Percentiles rank a stretch among this genome's conserved stretches.
These are phyloP conservation scores for Erethizon dorsatum DNA, from an alignment of 2,797 vertebrate species.

Conservation along the genomic window DNA sequence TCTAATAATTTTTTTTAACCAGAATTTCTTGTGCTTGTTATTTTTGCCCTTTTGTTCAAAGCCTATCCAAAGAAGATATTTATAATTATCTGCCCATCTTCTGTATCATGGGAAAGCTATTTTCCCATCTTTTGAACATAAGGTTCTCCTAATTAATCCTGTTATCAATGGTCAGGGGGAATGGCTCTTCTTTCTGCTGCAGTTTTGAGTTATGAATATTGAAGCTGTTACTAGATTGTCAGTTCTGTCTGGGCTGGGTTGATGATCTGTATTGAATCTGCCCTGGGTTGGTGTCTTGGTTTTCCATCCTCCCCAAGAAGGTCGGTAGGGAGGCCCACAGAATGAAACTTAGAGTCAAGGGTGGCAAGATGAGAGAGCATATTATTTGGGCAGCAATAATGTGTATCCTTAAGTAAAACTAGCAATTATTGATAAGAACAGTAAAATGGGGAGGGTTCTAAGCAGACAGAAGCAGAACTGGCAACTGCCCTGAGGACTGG, in stretches of 20 bases:
- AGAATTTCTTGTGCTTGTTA: not conserved
- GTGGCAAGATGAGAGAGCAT: not conserved
- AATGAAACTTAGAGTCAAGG: not conserved
- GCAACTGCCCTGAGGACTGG: not conserved
- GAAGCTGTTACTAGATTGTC: not conserved
- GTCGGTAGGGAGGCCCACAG: not conserved
- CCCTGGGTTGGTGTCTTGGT: not conserved
- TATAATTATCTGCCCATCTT: not conserved
- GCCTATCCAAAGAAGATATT: not conserved
- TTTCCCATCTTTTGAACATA: not conserved
- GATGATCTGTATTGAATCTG: not conserved
- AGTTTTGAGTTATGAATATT: not conserved
- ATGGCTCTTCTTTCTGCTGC: not conserved
- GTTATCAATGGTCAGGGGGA: not conserved
- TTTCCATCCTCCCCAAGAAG: not conserved
- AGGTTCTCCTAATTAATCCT: not conserved
- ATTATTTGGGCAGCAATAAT: not conserved
- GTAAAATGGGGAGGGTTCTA: not conserved
- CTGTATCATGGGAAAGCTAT: not conserved
- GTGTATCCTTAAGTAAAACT: not conserved
- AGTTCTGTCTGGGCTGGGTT: not conserved
- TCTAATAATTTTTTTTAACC: not conserved
- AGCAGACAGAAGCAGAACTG: not conserved
- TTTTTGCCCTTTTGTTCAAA: not conserved
- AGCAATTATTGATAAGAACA: not conserved